Conservation (phyloP, 2,797 vertebrate genomes). For the Manis crassicaudata region DNA sequence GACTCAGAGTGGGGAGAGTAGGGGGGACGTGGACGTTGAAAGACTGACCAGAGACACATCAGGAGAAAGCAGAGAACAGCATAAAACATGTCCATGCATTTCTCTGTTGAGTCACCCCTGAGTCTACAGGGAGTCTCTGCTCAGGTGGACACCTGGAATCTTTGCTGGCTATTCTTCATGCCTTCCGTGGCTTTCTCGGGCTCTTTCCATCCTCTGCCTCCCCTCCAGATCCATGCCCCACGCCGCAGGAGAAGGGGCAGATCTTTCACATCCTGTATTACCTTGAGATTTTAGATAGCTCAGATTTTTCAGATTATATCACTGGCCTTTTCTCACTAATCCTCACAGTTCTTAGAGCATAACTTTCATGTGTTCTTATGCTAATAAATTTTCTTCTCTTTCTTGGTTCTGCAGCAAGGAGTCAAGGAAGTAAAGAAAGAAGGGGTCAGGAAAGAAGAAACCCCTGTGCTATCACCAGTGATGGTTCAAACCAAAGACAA, state of each 20-base stretch:
- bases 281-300: background rate
- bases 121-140: background rate
- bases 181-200: background rate
- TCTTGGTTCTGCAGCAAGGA: background rate
- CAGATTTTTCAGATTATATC: background rate
- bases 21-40: rapidly evolving
- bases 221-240: background rate
- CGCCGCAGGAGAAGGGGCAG: rapidly evolving
- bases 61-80: background rate
- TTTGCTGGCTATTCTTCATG: too few relatives aligned
- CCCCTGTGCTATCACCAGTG: background rate
- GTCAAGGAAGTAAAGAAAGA: background rate
- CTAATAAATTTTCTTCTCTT: background rate
- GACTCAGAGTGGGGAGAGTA: background rate
- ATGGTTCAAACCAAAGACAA: background rate
- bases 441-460: background rate
- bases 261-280: background rate
- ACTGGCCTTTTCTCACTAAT: background rate
- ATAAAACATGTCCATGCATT: rapidly evolving
- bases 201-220: background rate
- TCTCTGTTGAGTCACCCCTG: background rate
- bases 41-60: background rate
- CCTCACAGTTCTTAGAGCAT: background rate
- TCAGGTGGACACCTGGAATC: background rate
- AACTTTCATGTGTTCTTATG: background rate